Evolutionary conservation across 2,888 invertebrate genomes (phyloP), one percentile per base, ranked within the genome.

Genomic region (Folsomia manolachei): DNA sequence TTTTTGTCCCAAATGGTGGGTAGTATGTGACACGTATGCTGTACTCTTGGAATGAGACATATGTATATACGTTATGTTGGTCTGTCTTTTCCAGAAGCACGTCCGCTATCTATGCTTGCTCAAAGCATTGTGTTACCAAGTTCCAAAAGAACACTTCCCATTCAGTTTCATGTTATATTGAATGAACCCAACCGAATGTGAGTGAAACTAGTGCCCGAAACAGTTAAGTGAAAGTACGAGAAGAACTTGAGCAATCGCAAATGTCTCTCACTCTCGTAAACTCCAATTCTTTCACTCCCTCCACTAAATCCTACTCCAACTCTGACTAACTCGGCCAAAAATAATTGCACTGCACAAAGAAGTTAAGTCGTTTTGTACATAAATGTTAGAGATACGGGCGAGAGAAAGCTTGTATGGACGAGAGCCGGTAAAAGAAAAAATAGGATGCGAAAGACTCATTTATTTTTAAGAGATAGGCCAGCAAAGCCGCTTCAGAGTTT

Each of bases 381-480:
- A 39, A 39, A 39, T 14, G 14, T 14, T 39, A 39, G 14, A 39
- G 39, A 39, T 39, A 39, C 4, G 39, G 39, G 14, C 39, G n/a
- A n/a, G n/a, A 39, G 39, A 39, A 9, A 39, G 39, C 39, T 39
- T n/a, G n/a, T n/a, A n/a, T n/a, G n/a, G 39, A 4, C 39, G 4
- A 39, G 7, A 39, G 39, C 39, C 39, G 4, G 39, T 9, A 39
- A 39, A 39, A 39, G 39, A 39, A 39, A 39, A 4, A 39, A 39
- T 4, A 39, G 39, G 14, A 4, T 39, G n/a, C n/a, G 14, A 39
- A 56, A 66, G 19, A 23, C 65, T 66, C 65, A 66, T 66, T 66
- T 66, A 66, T 66, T 52, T 66, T 66, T 66, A 52, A 66, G 65
- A 66, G 65, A 66, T 52, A 2, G 65, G 23, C 65, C 39, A n/a